These are phyloP conservation scores for Heteromurus nitidus DNA, from an alignment of 2,888 invertebrate species.

Conservation along the genomic window DNA sequence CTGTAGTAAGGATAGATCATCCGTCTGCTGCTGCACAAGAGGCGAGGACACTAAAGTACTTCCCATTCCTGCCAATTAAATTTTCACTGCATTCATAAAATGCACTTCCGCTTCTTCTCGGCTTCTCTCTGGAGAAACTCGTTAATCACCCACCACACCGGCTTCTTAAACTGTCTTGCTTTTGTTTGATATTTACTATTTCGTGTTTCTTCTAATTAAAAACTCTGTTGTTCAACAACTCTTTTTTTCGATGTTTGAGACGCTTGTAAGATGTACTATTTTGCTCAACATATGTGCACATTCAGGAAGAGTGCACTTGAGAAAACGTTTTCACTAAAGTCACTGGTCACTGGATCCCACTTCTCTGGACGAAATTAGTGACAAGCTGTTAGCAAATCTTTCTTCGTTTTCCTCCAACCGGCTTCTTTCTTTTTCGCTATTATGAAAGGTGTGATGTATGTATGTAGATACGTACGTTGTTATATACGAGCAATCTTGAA, in stretches of 20 bases:
- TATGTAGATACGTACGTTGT: constrained; percentile 55
- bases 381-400: constrained; percentile 59
- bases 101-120: no score
- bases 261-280: not conserved
- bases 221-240: not conserved
- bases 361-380: constrained; percentile 50
- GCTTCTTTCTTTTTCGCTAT: constrained; percentile 34
- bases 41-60: constrained; percentile 65
- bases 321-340: constrained; percentile 46
- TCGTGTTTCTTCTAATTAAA: not conserved
- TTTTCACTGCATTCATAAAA: constrained; percentile 2
- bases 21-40: constrained; percentile 50
- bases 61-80: constrained; percentile 53
- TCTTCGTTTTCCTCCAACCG: constrained; percentile 50
- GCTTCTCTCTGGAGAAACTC: no score
- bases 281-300: not conserved
- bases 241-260: not conserved
- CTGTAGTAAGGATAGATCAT: constrained; percentile 58
- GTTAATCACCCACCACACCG: not conserved
- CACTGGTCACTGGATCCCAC: constrained; percentile 43
- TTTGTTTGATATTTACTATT: constrained; percentile 5
- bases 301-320: constrained; percentile 45
- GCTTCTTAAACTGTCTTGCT: not conserved
- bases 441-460: constrained; percentile 11
- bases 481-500: constrained; percentile 11